phyloP scores from a whole-genome alignment of 2,797 vertebrate species.

The Gallinago stenura region DNA sequence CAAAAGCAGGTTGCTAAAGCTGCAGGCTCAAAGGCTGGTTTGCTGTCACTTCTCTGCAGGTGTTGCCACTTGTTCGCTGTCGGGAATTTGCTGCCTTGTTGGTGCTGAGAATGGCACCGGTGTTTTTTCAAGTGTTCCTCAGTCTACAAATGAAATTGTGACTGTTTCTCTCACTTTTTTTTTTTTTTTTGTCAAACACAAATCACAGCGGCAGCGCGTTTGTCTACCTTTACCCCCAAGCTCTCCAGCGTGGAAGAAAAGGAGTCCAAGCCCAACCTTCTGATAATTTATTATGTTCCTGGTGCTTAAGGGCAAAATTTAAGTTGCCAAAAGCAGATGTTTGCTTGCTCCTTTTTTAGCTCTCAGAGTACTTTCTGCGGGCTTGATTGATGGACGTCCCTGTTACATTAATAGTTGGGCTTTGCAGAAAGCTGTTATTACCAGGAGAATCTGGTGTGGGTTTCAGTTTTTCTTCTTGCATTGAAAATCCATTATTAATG shows the following conservation, averaged over 20 bases:
- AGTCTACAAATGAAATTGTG: background rate
- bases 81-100: background rate
- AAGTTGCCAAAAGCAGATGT: constrained; percentile 74
- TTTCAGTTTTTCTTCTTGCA: constrained; percentile 73
- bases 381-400: constrained; percentile 74
- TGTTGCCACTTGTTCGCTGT: background rate
- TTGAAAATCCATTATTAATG: constrained; percentile 69
- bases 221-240: background rate
- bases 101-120: background rate
- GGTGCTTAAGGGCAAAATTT: constrained; percentile 60
- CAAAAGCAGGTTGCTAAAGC: background rate
- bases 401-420: constrained; percentile 74
- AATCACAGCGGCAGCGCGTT: constrained; percentile 3
- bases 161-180: background rate
- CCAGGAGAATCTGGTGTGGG: constrained; percentile 69
- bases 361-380: constrained; percentile 55
- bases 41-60: accelerated
- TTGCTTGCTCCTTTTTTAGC: constrained; percentile 71
- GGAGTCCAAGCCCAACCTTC: constrained; percentile 47
- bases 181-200: background rate
- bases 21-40: accelerated
- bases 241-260: constrained; percentile 51
- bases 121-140: background rate
- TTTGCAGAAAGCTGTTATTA: constrained; percentile 76
- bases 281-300: constrained; percentile 68